Percentiles rank a stretch among this genome's conserved stretches.
phyloP scores from a whole-genome alignment of 2,888 invertebrate genomes.

The Frankliniella fusca region DNA sequence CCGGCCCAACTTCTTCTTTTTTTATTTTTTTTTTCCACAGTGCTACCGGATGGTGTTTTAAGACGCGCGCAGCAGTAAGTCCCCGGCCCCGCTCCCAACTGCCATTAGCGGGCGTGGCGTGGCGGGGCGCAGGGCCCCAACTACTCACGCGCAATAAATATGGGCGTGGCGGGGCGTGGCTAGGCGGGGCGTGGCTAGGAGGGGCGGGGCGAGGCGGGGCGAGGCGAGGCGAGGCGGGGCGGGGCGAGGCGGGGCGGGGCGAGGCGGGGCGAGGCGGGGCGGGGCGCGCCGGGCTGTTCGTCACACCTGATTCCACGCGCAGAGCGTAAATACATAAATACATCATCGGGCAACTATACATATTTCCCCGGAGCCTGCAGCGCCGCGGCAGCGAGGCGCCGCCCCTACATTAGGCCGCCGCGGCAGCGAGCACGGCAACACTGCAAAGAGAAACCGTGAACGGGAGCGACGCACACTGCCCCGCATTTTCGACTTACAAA shows the following conservation, averaged over 20 bases:
- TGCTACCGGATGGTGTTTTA: too few species aligned
- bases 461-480: too few species aligned
- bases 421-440: too few species aligned
- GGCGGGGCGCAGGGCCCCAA: too few species aligned
- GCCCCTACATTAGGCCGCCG: too few species aligned
- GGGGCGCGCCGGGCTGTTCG: neutral
- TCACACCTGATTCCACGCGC: neutral
- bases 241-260: neutral
- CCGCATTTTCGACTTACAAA: too few species aligned
- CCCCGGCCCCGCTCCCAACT: neutral
- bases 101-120: neutral
- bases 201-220: too few species aligned
- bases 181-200: neutral
- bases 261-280: too few species aligned
- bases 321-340: constrained; percentile 13
- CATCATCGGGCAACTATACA: neutral
- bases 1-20: too few species aligned
- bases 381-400: too few species aligned
- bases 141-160: neutral
- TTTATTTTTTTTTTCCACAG: too few species aligned
- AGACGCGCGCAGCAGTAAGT: neutral
- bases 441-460: too few species aligned
- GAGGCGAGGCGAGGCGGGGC: neutral
- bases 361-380: neutral
- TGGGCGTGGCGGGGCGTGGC: neutral